A percentile compares a stretch with the other conserved stretches of the same genome.
phyloP scores from a whole-genome alignment of 2,113 vertebrate species.

The Forbesichthys papilliferus region DNA sequence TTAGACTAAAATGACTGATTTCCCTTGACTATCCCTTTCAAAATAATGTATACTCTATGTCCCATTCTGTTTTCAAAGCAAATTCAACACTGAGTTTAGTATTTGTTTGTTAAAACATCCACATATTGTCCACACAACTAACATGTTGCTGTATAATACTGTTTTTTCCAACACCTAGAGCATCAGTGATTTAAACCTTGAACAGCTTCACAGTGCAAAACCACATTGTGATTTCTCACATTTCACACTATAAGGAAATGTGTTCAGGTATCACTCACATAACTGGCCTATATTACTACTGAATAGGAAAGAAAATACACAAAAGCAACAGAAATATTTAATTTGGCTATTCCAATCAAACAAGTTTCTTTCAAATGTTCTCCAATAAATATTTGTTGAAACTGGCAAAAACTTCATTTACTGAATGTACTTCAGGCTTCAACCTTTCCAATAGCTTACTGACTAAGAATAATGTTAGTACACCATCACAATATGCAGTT shows the following conservation, averaged over 20 bases:
- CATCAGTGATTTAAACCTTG: slow-evolving; percentile 64
- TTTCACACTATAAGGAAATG: too few relatives aligned
- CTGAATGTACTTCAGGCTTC: slow-evolving; percentile 21
- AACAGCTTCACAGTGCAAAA: slow-evolving; percentile 20
- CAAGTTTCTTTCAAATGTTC: slow-evolving; percentile 30
- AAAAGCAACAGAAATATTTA: slow-evolving; percentile 55
- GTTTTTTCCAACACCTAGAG: slow-evolving; percentile 70
- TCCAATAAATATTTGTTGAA: slow-evolving; percentile 37
- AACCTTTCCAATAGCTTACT: slow-evolving; percentile 28
- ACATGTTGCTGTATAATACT: slow-evolving; percentile 38
- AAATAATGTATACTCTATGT: slow-evolving; percentile 43
- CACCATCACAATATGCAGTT: slow-evolving; percentile 37
- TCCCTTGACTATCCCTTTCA: too few relatives aligned
- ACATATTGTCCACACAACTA: not conserved
- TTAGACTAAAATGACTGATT: too few relatives aligned
- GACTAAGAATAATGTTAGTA: slow-evolving; percentile 13
- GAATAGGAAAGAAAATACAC: slow-evolving; percentile 47
- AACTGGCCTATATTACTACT: not conserved
- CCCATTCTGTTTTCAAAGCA: slow-evolving; percentile 83
- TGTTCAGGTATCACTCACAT: not conserved
- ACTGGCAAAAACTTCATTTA: slow-evolving; percentile 31
- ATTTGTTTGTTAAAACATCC: slow-evolving; percentile 32
- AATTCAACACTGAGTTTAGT: slow-evolving; percentile 86
- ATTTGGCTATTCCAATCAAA: slow-evolving; percentile 51
- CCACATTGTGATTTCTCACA: not conserved